phyloP scores from a whole-genome alignment of 2,113 vertebrate genomes.

The Philantomba maxwellii region DNA sequence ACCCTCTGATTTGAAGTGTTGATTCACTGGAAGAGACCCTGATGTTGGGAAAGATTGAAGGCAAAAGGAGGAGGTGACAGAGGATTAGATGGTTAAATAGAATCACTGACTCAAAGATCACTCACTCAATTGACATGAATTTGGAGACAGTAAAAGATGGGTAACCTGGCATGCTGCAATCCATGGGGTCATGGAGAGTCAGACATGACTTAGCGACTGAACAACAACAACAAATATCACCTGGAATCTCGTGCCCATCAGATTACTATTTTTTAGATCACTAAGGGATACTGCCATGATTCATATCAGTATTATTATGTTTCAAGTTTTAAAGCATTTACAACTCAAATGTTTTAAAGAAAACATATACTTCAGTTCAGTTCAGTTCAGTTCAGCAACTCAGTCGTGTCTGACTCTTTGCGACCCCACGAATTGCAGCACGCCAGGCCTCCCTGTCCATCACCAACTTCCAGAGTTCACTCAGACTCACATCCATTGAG shows the following conservation, averaged over 20 bases:
- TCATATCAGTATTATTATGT: not conserved
- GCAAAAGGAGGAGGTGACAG: not conserved
- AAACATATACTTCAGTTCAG: not conserved
- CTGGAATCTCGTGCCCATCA: not conserved
- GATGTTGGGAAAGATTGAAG: not conserved
- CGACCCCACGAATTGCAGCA: too few species aligned
- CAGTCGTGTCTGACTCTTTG: too few species aligned
- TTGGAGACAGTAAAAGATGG: not conserved
- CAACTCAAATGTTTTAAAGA: not conserved
- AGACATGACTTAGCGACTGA: not conserved
- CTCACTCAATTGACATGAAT: not conserved
- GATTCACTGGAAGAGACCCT: not conserved
- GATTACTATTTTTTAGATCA: not conserved
- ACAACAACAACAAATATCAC: not conserved
- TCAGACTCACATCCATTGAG: too few species aligned
- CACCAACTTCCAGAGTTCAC: too few species aligned
- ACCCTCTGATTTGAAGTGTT: not conserved
- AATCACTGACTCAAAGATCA: not conserved
- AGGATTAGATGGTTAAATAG: not conserved
- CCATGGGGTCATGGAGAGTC: not conserved
- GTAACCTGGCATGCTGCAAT: not conserved
- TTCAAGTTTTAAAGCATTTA: not conserved
- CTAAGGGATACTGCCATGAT: not conserved
- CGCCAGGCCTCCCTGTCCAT: too few species aligned
- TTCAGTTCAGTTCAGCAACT: too few species aligned